A percentile compares a stretch with the other conserved stretches of the same genome.
These are phyloP conservation scores for Cantharis rufa DNA, from an alignment of 2,888 invertebrate species.

Conservation along the genomic window DNA sequence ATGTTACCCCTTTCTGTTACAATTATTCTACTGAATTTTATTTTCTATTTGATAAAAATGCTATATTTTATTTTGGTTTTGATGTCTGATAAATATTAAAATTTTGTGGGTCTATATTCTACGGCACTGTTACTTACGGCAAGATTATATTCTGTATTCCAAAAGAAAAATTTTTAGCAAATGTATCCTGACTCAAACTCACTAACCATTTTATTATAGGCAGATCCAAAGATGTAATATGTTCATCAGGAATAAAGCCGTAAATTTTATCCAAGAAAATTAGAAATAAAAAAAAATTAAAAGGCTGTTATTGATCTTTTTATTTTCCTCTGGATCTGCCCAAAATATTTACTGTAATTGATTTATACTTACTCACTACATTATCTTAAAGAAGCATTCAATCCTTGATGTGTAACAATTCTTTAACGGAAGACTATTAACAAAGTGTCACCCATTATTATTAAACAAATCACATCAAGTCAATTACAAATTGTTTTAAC, in stretches of 20 bases:
- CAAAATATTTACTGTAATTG: neutral
- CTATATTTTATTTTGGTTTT: too few relatives aligned
- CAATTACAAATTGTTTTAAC: neutral
- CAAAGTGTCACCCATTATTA: neutral
- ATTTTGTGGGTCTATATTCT: neutral
- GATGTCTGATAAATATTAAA: too few relatives aligned
- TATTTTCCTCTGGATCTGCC: neutral
- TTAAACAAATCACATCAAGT: neutral
- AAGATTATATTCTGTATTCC: too few relatives aligned
- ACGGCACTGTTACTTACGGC: neutral
- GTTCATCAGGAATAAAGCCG: neutral
- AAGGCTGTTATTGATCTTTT: neutral
- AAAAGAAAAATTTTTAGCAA: neutral
- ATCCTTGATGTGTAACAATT: neutral
- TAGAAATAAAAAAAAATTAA: neutral
- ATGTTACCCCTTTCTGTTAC: too few relatives aligned
- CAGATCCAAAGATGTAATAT: neutral
- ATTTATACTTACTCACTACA: neutral
- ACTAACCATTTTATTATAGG: neutral
- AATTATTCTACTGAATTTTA: too few relatives aligned
- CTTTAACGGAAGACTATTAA: slow-evolving; percentile 3
- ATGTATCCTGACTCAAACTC: neutral
- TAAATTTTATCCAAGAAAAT: neutral
- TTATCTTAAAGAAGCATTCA: neutral
- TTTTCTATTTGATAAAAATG: too few relatives aligned